phyloP scores from a whole-genome alignment of 92 coral and sea anemone species.

The Isaurus tuberculatus region DNA sequence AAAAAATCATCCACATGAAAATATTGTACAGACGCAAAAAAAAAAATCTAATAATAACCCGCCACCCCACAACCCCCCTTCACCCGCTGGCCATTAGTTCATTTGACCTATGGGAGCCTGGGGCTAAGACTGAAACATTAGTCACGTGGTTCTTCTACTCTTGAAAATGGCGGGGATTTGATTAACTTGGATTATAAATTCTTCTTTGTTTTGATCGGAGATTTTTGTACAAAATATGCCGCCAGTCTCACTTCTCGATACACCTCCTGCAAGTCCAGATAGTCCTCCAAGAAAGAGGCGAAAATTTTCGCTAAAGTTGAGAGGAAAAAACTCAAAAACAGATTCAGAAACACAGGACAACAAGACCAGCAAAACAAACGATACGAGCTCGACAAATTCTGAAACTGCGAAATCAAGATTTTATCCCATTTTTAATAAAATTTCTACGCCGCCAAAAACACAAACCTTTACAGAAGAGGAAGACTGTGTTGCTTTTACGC shows the following conservation, averaged over 20 bases:
- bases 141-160: conserved; percentile 20
- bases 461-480: conserved; percentile 48
- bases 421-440: conserved; percentile 63
- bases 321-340: conserved; percentile 68
- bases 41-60: too few relatives aligned
- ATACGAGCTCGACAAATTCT: neutral
- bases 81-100: neutral
- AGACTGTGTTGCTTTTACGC: conserved; percentile 33
- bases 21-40: too few relatives aligned
- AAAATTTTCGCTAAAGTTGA: conserved; percentile 88
- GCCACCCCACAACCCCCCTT: too few relatives aligned
- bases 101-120: neutral
- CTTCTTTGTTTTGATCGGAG: neutral
- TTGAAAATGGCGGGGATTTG: conserved; percentile 82
- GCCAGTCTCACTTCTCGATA: conserved; percentile 64
- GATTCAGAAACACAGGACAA: conserved; percentile 48
- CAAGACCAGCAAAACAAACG: neutral
- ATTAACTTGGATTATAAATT: neutral
- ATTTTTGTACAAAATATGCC: conserved; percentile 65
- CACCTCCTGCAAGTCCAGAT: conserved; percentile 85
- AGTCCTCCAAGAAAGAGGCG: conserved; percentile 93
- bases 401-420: conserved; percentile 22
- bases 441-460: conserved; percentile 51
- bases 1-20: too few relatives aligned
- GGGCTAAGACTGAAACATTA: neutral